These are phyloP conservation scores for Keiferia lycopersicella DNA, from an alignment of 2,888 invertebrate species.

Conservation along the genomic window DNA sequence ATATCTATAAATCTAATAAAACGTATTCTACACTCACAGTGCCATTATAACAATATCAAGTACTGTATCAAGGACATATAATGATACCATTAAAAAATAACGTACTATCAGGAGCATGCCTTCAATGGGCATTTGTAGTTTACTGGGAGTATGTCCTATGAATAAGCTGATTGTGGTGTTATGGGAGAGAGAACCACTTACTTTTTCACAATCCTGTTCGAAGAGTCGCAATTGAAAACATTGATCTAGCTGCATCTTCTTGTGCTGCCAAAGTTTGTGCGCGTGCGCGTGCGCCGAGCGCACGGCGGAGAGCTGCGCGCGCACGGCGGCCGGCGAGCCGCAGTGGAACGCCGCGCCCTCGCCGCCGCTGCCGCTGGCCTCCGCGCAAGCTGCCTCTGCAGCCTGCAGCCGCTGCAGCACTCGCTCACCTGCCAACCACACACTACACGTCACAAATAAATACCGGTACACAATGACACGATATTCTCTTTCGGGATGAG, in stretches of 20 bases:
- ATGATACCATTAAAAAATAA: too few relatives aligned
- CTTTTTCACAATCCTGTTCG: constrained; percentile 98
- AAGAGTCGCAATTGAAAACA: constrained; percentile 97
- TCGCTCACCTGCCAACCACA: constrained; percentile 83
- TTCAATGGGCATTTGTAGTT: too few relatives aligned
- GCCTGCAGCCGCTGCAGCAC: constrained; percentile 83
- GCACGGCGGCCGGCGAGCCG: constrained; percentile 85
- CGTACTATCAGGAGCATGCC: too few relatives aligned
- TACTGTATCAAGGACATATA: too few relatives aligned
- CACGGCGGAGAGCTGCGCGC: constrained; percentile 92
- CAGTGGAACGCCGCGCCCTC: constrained; percentile 88
- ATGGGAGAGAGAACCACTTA: constrained; percentile 46
- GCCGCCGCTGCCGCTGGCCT: constrained; percentile 84
- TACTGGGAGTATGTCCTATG: too few relatives aligned
- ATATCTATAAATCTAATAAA: too few relatives aligned
- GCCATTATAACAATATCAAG: too few relatives aligned
- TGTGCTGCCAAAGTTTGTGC: constrained; percentile 96
- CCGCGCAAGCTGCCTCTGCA: constrained; percentile 72
- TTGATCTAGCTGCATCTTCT: constrained; percentile 96
- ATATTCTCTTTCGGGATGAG: too few relatives aligned
- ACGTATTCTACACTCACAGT: too few relatives aligned
- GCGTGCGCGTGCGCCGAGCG: constrained; percentile 95
- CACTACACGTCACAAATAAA: constrained; percentile 27
- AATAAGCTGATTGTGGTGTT: not conserved
- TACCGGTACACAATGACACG: not conserved